These are phyloP conservation scores for Catamblyrhynchus diadema DNA, from an alignment of 2,797 vertebrate genomes.

Conservation along the genomic window DNA sequence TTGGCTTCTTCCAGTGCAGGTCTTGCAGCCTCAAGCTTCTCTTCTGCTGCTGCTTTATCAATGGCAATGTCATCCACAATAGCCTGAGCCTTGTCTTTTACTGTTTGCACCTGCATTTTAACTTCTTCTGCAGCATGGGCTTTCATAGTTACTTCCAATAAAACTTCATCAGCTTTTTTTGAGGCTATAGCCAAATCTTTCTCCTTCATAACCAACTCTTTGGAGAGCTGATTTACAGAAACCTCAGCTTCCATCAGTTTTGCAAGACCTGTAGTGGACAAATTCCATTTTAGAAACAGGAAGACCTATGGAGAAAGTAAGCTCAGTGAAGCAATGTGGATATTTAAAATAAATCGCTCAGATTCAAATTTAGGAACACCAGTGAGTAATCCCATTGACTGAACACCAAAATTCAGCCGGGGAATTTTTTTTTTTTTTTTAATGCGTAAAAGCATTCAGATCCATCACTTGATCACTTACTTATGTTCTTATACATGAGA, in stretches of 20 bases:
- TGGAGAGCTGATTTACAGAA: constrained; percentile 80
- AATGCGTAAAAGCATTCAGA: not conserved
- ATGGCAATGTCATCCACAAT: constrained; percentile 85
- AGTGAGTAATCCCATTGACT: not conserved
- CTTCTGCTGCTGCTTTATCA: constrained; percentile 80
- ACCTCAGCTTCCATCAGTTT: constrained; percentile 86
- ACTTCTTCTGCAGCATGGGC: constrained; percentile 83
- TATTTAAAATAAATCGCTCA: not conserved
- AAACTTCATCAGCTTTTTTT: constrained; percentile 77
- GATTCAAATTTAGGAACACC: not conserved
- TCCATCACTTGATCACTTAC: not conserved
- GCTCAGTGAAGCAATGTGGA: not conserved
- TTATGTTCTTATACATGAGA: not conserved
- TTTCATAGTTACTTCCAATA: constrained; percentile 80
- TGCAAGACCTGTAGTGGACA: constrained; percentile 73
- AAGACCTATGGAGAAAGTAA: not conserved
- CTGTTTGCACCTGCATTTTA: constrained; percentile 85
- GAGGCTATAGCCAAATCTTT: constrained; percentile 81
- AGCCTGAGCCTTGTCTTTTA: constrained; percentile 86
- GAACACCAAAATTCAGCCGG: not conserved
- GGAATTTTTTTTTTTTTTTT: not conserved
- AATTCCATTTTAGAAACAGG: not conserved
- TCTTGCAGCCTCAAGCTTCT: constrained; percentile 82
- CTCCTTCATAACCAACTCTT: constrained; percentile 80
- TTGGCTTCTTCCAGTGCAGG: constrained; percentile 82